Evolutionary conservation across 2,797 vertebrate genomes (phyloP).

Genomic region (Gouania willdenowi): DNA sequence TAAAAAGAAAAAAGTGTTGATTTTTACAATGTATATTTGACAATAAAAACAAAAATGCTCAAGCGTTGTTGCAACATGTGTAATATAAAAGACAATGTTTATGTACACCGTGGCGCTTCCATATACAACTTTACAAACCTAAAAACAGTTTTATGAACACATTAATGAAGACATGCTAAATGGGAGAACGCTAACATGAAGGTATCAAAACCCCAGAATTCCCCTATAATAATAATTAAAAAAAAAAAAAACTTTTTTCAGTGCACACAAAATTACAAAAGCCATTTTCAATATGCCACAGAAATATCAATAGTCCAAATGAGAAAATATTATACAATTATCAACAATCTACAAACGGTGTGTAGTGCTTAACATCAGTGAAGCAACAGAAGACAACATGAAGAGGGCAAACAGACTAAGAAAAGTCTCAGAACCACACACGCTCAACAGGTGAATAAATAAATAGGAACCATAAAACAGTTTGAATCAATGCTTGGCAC

Average conservation of each 20-base stretch:
- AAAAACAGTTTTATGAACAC: constrained; percentile 52
- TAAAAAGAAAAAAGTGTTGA: constrained; percentile 50
- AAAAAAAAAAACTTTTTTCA: constrained; percentile 85
- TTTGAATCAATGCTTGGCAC: constrained; percentile 68
- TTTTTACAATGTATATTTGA: not conserved
- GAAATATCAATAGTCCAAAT: constrained; percentile 72
- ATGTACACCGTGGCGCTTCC: constrained; percentile 68
- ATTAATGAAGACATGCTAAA: constrained; percentile 52
- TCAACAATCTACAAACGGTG: constrained; percentile 77
- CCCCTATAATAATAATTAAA: constrained; percentile 77
- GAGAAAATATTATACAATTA: constrained; percentile 77
- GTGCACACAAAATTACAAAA: constrained; percentile 83
- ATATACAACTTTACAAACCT: constrained; percentile 74
- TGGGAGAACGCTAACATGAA: constrained; percentile 43
- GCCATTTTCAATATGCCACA: constrained; percentile 72
- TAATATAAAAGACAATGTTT: constrained; percentile 75
- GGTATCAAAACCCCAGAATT: constrained; percentile 46
- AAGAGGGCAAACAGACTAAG: constrained; percentile 35
- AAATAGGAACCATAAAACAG: constrained; percentile 71
- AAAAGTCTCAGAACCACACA: constrained; percentile 60
- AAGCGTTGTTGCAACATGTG: constrained; percentile 56
- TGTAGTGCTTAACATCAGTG: constrained; percentile 49
- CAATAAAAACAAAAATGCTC: not conserved
- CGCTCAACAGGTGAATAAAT: constrained; percentile 68
- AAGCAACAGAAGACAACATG: constrained; percentile 47